Base-by-base conservation (phyloP, 2,797 vertebrate genomes). In the Chelmon rostratus region DNA sequence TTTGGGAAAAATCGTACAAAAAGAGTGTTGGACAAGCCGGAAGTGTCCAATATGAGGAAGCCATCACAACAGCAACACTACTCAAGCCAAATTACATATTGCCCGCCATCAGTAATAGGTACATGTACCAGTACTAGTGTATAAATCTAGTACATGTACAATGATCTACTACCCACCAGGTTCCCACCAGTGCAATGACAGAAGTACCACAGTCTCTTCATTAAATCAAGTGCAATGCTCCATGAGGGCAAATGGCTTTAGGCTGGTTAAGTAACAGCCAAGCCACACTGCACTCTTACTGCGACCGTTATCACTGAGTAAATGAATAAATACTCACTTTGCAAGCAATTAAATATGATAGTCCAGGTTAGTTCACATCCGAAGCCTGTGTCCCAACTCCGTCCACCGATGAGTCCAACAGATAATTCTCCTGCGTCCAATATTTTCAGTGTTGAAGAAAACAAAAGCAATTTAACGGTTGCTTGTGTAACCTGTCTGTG, bases 171-270 rank as follows among this genome's bases (percentile, higher is more conserved):
- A 81, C n/a, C n/a, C n/a, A n/a, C 28, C 61, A 28, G 53, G 58
- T 68, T 71, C 63, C 62, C 33, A 79, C 65, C 81, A 88, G 84
- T 81, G 82, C 54, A 85, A 82, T 52, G 72, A 85, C 65, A 76
- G 42, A 79, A 21, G 16, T 56, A 57, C 76, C 68, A 75, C 57
- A 76, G 50, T 73, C 59, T 81, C 54, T 57, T 79, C 46, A 69
- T 66, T 72, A 33, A 49, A 71, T 83, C 37, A 73, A 78, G 63
- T 78, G 69, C 6, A 44, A 63, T 37, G 71, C 42, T 78, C 68
- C 44, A 72, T 38, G n/a, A 61, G 68, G 78, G 53, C 67, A 46
- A 46, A 70, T 73, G 58, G 63, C 76, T 69, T 80, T 5, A 62
- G 46, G 35, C 66, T 49, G 63, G 64, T 61, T 49, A 54, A 50